Percentiles rank a stretch among this genome's conserved stretches.
Conservation (phyloP, 2,888 invertebrate genomes). For the Teinopalpus imperialis region DNA sequence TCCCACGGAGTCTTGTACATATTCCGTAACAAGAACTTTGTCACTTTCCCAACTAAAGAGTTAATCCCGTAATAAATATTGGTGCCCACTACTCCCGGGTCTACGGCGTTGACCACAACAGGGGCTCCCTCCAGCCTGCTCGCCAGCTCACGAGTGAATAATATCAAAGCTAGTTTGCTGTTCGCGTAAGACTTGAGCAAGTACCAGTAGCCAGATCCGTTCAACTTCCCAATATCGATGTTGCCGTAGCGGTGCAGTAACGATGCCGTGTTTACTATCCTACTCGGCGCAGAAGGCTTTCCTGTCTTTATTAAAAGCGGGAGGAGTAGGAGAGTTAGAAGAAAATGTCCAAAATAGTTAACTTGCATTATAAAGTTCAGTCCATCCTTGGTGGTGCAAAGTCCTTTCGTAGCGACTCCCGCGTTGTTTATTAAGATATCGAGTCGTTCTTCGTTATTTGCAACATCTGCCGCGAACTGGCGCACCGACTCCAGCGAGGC, state of each 20-base stretch:
- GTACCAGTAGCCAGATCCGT: slow-evolving; percentile 60
- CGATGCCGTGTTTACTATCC: slow-evolving; percentile 89
- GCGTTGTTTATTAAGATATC: slow-evolving; percentile 94
- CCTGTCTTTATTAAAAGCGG: slow-evolving; percentile 85
- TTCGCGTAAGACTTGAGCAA: slow-evolving; percentile 63
- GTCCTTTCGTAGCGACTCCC: slow-evolving; percentile 85
- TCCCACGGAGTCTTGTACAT: slow-evolving; percentile 84
- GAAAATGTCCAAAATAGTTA: slow-evolving; percentile 95
- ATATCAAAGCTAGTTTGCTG: slow-evolving; percentile 87
- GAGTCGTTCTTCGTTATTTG: slow-evolving; percentile 66
- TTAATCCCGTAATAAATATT: slow-evolving; percentile 81
- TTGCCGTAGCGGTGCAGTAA: slow-evolving; percentile 84
- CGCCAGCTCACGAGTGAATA: slow-evolving; percentile 86
- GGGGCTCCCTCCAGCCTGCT: slow-evolving; percentile 82
- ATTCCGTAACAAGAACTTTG: slow-evolving; percentile 66
- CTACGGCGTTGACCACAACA: slow-evolving; percentile 89
- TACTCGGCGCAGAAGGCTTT: slow-evolving; percentile 78
- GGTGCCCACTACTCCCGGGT: slow-evolving; percentile 91
- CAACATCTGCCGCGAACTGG: slow-evolving; percentile 48
- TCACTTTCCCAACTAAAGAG: slow-evolving; percentile 69
- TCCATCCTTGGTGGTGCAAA: slow-evolving; percentile 87
- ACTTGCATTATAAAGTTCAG: slow-evolving; percentile 93
- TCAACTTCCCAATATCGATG: slow-evolving; percentile 84
- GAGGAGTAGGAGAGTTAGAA: slow-evolving; percentile 92
- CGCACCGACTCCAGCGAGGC: slow-evolving; percentile 88